A percentile compares a stretch with the other conserved stretches of the same genome.
phyloP scores from a whole-genome alignment of 2,888 invertebrate species.

The Criorhina ranunculi region DNA sequence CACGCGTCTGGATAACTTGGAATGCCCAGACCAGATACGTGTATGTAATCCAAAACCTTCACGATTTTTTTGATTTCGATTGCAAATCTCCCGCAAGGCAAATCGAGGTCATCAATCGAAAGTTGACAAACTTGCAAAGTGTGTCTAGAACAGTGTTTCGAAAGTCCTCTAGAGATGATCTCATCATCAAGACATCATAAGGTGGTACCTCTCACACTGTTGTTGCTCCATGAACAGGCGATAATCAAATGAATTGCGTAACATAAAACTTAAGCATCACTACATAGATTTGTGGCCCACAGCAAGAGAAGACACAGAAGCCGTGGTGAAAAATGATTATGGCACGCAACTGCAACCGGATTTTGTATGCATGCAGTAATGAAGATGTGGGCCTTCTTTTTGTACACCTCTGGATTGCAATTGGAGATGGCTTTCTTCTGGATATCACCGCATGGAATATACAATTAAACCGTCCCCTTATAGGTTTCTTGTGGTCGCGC shows the following conservation, averaged over 20 bases:
- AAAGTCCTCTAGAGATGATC: slow-evolving; percentile 9
- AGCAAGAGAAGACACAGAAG: slow-evolving; percentile 5
- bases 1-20: slow-evolving; percentile 28
- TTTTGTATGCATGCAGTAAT: slow-evolving; percentile 44
- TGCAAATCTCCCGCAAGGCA: slow-evolving; percentile 6
- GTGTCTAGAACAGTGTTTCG: background rate
- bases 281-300: background rate
- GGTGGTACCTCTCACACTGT: background rate
- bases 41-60: background rate
- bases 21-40: background rate
- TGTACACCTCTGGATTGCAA: slow-evolving; percentile 10
- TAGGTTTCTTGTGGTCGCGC: background rate
- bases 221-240: slow-evolving; percentile 5
- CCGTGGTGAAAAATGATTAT: slow-evolving; percentile 51
- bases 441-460: slow-evolving; percentile 16
- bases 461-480: slow-evolving; percentile 25
- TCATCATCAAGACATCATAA: slow-evolving; percentile 10
- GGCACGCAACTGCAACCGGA: slow-evolving; percentile 52
- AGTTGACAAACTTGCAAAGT: background rate
- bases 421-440: slow-evolving; percentile 29
- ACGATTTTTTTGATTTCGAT: background rate
- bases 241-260: slow-evolving; percentile 37
- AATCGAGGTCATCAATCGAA: slow-evolving; percentile 4
- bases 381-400: slow-evolving; percentile 33
- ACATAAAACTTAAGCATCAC: background rate